phyloP scores from a whole-genome alignment of 1,140 invertebrate species.

The Sinonovacula constricta region DNA sequence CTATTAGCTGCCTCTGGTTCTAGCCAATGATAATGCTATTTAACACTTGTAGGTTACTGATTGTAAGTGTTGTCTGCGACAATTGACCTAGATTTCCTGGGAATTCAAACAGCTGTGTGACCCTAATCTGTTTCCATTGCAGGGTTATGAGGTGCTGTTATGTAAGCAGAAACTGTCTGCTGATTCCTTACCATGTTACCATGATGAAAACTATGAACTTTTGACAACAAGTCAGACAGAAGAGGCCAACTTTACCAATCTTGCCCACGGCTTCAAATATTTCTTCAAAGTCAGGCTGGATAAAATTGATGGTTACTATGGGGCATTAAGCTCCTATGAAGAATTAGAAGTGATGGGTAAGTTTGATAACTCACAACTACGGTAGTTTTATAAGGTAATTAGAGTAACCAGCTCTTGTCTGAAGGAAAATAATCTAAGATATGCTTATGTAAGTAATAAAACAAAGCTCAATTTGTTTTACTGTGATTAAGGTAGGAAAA shows the following conservation, averaged over 20 bases:
- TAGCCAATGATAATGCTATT: neutral
- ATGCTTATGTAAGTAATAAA: no score
- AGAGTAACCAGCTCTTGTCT: no score
- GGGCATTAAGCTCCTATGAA: neutral
- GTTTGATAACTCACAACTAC: no score
- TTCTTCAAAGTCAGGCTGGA: constrained; percentile 27
- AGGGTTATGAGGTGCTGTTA: constrained; percentile 27
- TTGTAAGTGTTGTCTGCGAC: neutral
- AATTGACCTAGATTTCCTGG: neutral
- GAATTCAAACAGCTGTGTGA: neutral
- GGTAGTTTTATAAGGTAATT: no score
- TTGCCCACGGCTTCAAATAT: constrained; percentile 6
- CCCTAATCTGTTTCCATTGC: neutral
- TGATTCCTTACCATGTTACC: neutral
- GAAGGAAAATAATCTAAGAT: no score
- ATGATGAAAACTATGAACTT: neutral
- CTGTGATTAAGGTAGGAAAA: no score
- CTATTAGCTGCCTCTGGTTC: neutral
- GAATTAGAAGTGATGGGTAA: neutral
- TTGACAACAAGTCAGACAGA: neutral
- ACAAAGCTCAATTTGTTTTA: no score
- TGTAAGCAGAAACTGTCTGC: constrained; percentile 3
- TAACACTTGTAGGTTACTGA: neutral
- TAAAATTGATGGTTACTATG: constrained; percentile 29
- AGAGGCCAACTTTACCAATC: neutral